These are phyloP conservation scores for Scrobipalpa costella DNA, from an alignment of 2,888 invertebrate genomes.

Conservation along the genomic window DNA sequence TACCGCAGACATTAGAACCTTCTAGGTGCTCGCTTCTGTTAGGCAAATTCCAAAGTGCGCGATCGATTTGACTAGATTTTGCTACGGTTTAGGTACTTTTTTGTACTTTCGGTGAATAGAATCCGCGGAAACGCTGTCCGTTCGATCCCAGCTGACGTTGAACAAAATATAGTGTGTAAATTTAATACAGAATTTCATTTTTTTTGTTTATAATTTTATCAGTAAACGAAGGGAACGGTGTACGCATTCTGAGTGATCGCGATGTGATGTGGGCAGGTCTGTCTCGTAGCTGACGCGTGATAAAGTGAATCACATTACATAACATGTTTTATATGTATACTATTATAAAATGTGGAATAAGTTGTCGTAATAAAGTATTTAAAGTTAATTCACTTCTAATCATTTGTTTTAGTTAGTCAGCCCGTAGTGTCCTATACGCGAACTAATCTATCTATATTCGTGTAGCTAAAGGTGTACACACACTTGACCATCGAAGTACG, in stretches of 20 bases:
- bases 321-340: constrained; percentile 78
- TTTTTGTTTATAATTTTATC: constrained; percentile 67
- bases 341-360: constrained; percentile 74
- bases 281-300: constrained; percentile 76
- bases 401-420: constrained; percentile 69
- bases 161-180: constrained; percentile 79
- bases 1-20: background rate
- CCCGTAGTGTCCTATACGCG: constrained; percentile 51
- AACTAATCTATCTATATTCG: background rate
- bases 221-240: constrained; percentile 59
- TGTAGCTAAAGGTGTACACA: constrained; percentile 11
- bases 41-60: constrained; percentile 5
- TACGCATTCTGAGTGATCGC: constrained; percentile 65
- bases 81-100: background rate
- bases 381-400: constrained; percentile 75
- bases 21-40: background rate
- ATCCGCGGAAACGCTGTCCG: constrained; percentile 50
- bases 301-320: constrained; percentile 76
- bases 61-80: background rate
- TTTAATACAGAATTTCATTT: constrained; percentile 73
- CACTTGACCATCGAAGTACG: background rate
- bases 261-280: constrained; percentile 79
- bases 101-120: background rate
- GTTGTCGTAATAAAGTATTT: constrained; percentile 82
- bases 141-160: constrained; percentile 71